These are phyloP conservation scores for Rhagonycha fulva DNA, from an alignment of 2,888 invertebrate species.

Conservation along the genomic window DNA sequence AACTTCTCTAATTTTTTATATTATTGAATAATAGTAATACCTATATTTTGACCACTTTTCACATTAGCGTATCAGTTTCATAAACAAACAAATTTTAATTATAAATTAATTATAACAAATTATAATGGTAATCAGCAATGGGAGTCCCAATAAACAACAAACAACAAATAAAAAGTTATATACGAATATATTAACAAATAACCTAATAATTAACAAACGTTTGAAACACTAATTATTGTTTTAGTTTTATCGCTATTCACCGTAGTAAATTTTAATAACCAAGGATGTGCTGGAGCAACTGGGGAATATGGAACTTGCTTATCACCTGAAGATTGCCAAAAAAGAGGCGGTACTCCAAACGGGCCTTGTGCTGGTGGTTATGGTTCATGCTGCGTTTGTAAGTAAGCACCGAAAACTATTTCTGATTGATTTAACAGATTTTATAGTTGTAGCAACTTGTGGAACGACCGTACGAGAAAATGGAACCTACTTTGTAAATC, in stretches of 20 bases:
- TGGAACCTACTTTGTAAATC: slow-evolving; percentile 85
- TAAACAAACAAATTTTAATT: too few species aligned
- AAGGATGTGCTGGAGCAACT: slow-evolving; percentile 73
- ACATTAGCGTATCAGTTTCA: too few species aligned
- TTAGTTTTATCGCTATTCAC: slow-evolving; percentile 81
- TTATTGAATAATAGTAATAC: too few species aligned
- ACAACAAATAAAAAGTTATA: neutral
- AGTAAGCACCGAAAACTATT: slow-evolving; percentile 49
- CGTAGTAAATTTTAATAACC: slow-evolving; percentile 76
- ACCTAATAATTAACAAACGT: neutral
- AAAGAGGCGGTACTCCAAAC: slow-evolving; percentile 72
- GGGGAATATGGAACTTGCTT: slow-evolving; percentile 85
- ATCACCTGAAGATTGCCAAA: slow-evolving; percentile 70
- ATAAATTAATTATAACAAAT: too few species aligned
- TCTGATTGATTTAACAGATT: neutral
- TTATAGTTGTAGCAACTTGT: slow-evolving; percentile 76
- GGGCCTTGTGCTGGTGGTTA: slow-evolving; percentile 81
- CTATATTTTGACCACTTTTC: too few species aligned
- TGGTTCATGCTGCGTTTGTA: slow-evolving; percentile 77
- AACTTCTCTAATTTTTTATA: too few species aligned
- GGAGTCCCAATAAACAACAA: neutral
- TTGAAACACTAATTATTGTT: slow-evolving; percentile 27
- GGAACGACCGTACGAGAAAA: slow-evolving; percentile 79
- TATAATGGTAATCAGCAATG: too few species aligned
- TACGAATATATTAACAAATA: neutral